Conservation (phyloP, 2,113 vertebrate species). For the Paradoxurus hermaphroditus region DNA sequence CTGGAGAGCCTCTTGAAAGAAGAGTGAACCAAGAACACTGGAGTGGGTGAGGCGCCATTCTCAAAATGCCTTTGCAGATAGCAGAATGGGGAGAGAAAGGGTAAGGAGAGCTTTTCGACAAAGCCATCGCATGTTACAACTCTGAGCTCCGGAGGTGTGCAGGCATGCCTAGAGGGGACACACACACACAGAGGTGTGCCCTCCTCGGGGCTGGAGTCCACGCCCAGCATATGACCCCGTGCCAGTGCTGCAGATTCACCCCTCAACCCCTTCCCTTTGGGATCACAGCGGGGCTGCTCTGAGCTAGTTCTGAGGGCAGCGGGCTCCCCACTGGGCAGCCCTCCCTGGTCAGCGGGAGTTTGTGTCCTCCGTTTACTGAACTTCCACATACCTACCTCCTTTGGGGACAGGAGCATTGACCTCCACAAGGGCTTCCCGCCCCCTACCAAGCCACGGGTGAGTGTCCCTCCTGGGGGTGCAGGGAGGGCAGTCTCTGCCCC, state of each 20-base stretch:
- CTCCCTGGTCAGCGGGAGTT: constrained; percentile 82
- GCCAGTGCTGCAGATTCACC: background rate
- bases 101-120: background rate
- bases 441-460: constrained; percentile 87
- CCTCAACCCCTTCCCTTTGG: constrained; percentile 33
- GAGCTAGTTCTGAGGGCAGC: constrained; percentile 86
- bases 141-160: background rate
- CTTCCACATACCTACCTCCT: constrained; percentile 85
- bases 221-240: background rate
- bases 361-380: too few species aligned
- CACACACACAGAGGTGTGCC: too few species aligned
- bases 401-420: constrained; percentile 78
- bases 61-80: background rate
- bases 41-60: background rate
- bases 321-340: constrained; percentile 80
- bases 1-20: background rate
- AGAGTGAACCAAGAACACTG: background rate
- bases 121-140: background rate
- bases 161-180: too few species aligned
- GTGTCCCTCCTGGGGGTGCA: background rate
- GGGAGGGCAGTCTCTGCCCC: background rate
- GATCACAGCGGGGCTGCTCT: constrained; percentile 84
- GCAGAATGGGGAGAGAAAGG: background rate
- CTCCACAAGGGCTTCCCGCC: constrained; percentile 83
- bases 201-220: background rate